Base-by-base conservation (phyloP, 2,888 invertebrate genomes). In the Stictocephala bisonia region DNA sequence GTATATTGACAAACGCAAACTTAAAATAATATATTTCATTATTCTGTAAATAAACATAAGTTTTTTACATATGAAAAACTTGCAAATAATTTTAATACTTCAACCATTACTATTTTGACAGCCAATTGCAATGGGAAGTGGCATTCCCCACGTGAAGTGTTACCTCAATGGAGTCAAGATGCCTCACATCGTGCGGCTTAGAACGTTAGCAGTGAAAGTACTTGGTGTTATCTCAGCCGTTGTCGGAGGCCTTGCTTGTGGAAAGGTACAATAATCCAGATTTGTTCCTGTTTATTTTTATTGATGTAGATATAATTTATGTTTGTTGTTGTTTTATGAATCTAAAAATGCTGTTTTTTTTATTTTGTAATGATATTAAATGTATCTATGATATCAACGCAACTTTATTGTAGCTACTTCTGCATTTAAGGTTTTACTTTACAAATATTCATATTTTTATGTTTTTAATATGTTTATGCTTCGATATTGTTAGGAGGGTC, bases 121-220 rank as follows among this genome's bases (percentile, higher is more conserved):
- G 89, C 97, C 98, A 3, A 92, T 95, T 40, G 97, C 99, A 27
- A 94, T 93, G 1, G 99, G 99, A 1, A 97, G 97, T 85, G 99
- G 99, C 9, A 99, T 99, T 80, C 99, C 99, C 0, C 96, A 97
- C 86, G 96, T 99, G 0, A 99, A 99, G 87, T 97, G 97, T 84
- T 99, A 97, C 84, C 86, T 99, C 50, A 99, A 99, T 84, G 99
- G 99, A 1, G 93, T 99, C 0, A 97, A 97, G 86, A 90, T 99
- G 41, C 98, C 98, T 0, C 88, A 96, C 75, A 93, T 98, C 31
- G 96, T 97, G 1, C 88, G 97, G 70, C 90, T 99, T 76, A 97
- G 96, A 85, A 99, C 99, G 0, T 86, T 99, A 29, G 81, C 94
- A 3, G 93, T 96, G 2, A 99, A 99, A 85, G 90, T 93, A 13